phyloP scores from a whole-genome alignment of 2,113 vertebrate species.

The Rhabdornis inornatus region DNA sequence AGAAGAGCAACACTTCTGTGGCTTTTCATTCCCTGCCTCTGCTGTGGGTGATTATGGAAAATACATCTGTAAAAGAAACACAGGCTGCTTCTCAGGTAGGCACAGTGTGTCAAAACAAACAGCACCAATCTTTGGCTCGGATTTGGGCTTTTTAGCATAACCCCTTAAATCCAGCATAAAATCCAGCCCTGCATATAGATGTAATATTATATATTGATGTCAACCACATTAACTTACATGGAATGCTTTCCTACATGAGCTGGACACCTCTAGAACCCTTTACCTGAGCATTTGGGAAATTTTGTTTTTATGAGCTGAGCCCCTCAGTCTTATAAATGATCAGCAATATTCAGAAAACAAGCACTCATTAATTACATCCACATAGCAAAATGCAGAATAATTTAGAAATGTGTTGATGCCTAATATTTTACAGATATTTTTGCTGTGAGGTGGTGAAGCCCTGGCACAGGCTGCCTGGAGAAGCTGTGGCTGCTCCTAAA shows the following conservation, averaged over 20 bases:
- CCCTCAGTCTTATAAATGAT: neutral
- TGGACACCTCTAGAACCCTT: neutral
- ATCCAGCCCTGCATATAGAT: neutral
- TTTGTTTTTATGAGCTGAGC: neutral
- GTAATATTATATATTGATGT: neutral
- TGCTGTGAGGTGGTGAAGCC: neutral
- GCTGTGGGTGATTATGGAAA: neutral
- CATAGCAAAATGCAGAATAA: fast-evolving
- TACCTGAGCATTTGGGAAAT: neutral
- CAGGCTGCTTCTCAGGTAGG: neutral
- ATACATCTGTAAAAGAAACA: neutral
- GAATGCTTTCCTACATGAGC: neutral
- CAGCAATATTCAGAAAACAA: neutral
- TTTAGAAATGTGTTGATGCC: neutral
- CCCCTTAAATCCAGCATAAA: neutral
- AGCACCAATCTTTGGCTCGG: neutral
- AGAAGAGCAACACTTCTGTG: neutral
- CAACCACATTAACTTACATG: neutral
- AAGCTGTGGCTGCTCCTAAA: neutral
- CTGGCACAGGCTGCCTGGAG: neutral
- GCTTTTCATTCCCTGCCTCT: neutral
- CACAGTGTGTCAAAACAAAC: neutral
- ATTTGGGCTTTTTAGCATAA: neutral
- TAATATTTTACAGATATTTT: neutral
- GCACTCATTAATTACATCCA: neutral